Evolutionary conservation across 2,113 vertebrate species (phyloP).

Genomic region (Balaeniceps rex): DNA sequence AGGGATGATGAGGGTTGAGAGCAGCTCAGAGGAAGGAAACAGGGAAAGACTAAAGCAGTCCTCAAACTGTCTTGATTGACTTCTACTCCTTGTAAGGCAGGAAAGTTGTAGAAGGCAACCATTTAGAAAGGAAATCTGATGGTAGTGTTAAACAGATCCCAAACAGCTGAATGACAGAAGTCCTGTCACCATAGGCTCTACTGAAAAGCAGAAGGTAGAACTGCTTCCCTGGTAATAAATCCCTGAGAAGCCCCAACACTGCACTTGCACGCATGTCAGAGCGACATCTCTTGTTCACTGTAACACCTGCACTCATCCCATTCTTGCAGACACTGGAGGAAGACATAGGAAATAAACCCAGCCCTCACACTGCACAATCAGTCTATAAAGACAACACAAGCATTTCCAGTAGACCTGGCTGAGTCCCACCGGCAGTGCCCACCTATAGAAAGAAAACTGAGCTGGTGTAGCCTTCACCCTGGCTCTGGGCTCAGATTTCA

Average conservation of each 20-base stretch:
- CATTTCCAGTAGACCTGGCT: not conserved
- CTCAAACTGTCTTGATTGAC: not conserved
- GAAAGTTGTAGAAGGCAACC: not conserved
- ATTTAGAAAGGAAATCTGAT: not conserved
- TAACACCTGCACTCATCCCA: not conserved
- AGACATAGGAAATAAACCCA: not conserved
- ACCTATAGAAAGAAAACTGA: not conserved
- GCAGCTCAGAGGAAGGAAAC: not conserved
- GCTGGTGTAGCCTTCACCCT: not conserved
- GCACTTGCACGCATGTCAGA: not conserved
- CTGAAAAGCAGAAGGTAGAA: not conserved
- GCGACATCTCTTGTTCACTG: not conserved
- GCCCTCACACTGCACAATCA: not conserved
- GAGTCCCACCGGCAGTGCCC: not conserved
- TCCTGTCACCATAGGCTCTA: not conserved
- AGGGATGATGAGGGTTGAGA: not conserved
- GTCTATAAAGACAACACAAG: not conserved
- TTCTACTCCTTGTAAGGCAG: not conserved
- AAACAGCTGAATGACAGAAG: not conserved
- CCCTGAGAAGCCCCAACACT: not conserved
- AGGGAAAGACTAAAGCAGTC: not conserved
- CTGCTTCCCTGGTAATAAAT: not conserved
- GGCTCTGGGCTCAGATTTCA: not conserved
- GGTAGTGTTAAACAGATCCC: not conserved
- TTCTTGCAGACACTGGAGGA: not conserved